These are phyloP conservation scores for Ophion ventricosus DNA, from an alignment of 2,888 invertebrate species.

Conservation along the genomic window DNA sequence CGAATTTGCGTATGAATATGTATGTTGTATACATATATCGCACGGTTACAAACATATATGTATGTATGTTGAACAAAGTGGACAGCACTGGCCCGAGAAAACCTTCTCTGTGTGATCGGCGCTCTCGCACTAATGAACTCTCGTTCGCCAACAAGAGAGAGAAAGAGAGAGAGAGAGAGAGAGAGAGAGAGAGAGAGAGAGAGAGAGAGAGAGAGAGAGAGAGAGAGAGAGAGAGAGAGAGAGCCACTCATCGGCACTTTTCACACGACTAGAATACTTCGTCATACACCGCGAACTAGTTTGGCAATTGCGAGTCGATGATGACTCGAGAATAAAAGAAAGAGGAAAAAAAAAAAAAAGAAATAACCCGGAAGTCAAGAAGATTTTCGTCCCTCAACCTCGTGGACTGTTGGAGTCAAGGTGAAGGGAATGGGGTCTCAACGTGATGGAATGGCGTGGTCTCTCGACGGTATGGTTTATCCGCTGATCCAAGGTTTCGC, in stretches of 20 bases:
- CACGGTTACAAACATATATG: too few species aligned
- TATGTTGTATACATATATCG: too few species aligned
- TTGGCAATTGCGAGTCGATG: conserved; percentile 20
- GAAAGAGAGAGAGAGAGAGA: too few species aligned
- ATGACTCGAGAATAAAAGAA: background rate
- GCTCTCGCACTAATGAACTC: conserved; percentile 36
- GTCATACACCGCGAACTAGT: conserved; percentile 9
- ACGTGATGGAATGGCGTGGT: background rate
- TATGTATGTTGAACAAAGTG: background rate
- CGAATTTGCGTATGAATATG: too few species aligned
- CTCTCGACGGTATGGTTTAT: background rate
- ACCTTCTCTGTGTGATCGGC: conserved; percentile 10
- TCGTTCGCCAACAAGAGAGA: conserved; percentile 23
- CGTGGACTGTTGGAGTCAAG: background rate
- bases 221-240: too few species aligned
- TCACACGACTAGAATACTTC: background rate
- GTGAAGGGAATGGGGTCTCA: conserved; percentile 20
- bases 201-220: too few species aligned
- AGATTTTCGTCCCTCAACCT: background rate
- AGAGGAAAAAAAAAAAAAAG: background rate
- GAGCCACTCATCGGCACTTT: background rate
- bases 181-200: too few species aligned
- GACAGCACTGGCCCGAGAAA: conserved; percentile 15
- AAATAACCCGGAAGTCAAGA: conserved; percentile 19
- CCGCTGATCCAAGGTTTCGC: background rate